phyloP scores from a whole-genome alignment of 2,113 vertebrate genomes.

The Tetraodon nigroviridis region DNA sequence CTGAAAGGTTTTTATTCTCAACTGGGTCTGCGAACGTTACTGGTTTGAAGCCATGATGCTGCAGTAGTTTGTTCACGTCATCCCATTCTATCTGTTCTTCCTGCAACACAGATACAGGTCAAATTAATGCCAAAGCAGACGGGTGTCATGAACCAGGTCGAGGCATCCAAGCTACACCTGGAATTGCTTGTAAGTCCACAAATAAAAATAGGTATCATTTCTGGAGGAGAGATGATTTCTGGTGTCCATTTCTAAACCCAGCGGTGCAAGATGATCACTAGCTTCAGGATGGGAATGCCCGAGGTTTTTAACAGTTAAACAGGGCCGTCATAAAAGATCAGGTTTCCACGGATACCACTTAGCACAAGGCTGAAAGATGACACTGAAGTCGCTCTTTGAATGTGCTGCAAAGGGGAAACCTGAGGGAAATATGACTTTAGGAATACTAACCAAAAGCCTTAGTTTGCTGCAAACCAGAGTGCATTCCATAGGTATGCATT shows the following conservation, averaged over 20 bases:
- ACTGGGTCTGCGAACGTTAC: slow-evolving; percentile 71
- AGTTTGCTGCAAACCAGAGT: too few species aligned
- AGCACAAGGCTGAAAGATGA: too few species aligned
- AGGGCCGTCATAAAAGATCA: too few species aligned
- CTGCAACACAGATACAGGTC: slow-evolving; percentile 37
- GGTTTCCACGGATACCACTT: too few species aligned
- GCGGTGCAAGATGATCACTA: too few species aligned
- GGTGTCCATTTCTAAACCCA: background rate
- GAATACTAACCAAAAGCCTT: too few species aligned
- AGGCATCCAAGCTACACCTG: slow-evolving; percentile 50
- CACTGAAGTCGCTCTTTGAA: too few species aligned
- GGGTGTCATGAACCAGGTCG: background rate
- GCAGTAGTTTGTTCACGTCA: slow-evolving; percentile 74
- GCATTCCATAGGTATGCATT: too few species aligned
- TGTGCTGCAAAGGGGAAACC: too few species aligned
- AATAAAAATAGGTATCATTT: slow-evolving; percentile 63
- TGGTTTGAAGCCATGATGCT: slow-evolving; percentile 77
- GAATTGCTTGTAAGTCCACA: slow-evolving; percentile 69
- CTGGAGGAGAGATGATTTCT: slow-evolving; percentile 15
- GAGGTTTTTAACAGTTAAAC: too few species aligned
- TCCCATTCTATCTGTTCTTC: slow-evolving; percentile 84
- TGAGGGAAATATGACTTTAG: too few species aligned
- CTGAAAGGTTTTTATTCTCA: slow-evolving; percentile 66
- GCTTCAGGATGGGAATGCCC: too few species aligned
- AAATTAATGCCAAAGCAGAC: background rate